Base-by-base conservation (phyloP, 2,888 invertebrate genomes). In the Andrena bicolor region DNA sequence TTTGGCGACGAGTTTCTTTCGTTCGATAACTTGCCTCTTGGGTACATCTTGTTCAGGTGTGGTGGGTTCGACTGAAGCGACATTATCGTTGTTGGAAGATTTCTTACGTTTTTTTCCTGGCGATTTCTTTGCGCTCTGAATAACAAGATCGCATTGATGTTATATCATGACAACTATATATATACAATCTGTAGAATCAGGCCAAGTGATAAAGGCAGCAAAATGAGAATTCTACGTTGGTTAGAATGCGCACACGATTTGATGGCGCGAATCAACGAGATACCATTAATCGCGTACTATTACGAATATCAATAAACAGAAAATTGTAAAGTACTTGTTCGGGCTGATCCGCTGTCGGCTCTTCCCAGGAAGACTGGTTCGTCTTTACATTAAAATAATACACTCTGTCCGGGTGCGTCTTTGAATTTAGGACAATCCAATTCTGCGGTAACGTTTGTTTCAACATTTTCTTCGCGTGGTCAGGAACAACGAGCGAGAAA, bases 311-410 rank as follows among this genome's bases (percentile, higher is more conserved):
- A n/a, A 13, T 41, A 41, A 80, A 32, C 32, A 61, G 26, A 23
- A 76, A 10, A 66, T 51, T 35, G 0, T 66, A 26, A 61, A 66
- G 6, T 86, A 86, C 86, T 28, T 84, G 48, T 63, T 70, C 26
- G 2, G 41, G 8, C 7, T 63, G 20, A 1, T 76, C 53, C 20
- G 13, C n/a, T 2, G 35, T 13, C 0, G 93, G 92, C 48, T 74
- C 20, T 4, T 82, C 75, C 93, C 93, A 93, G 1, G 90, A 88
- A 3, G 90, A 85, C 61, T 89, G 60, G 2, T 90, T 90, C 7
- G 92, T 92, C 60, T 82, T 87, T 10, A 88, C 83, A 71, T 93
- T 93, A 48, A 92, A 93, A 81, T 92, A 93, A 79, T 92, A 93
- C 23, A 91, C 82, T 73, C 82, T 86, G 28, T 92, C 89, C 0